Conservation (phyloP, 2,888 invertebrate genomes). For the Ophioninae sp. region DNA sequence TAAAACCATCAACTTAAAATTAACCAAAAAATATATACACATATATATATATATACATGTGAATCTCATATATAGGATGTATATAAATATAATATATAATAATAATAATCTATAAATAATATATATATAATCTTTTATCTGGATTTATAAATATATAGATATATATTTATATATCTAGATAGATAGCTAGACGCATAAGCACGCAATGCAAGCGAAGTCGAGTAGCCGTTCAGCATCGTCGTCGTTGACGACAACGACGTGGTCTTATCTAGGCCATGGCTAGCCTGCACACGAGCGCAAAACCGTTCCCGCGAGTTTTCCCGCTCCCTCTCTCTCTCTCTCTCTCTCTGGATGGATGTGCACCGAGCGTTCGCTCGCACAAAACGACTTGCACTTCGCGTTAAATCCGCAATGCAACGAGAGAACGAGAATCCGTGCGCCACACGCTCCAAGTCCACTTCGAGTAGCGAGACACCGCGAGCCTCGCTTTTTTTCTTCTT, state of each 20-base stretch:
- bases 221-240: conserved; percentile 59
- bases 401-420: conserved; percentile 37
- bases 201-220: conserved; percentile 59
- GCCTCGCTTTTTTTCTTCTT: conserved; percentile 22
- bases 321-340: conserved; percentile 26
- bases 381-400: conserved; percentile 41
- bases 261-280: conserved; percentile 80
- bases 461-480: conserved; percentile 27
- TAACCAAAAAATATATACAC: too few relatives aligned
- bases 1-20: too few relatives aligned
- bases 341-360: conserved; percentile 40
- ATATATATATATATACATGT: too few relatives aligned
- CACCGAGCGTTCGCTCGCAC: conserved; percentile 36
- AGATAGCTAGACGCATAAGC: conserved; percentile 52
- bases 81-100: too few relatives aligned
- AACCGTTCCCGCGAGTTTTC: conserved; percentile 51
- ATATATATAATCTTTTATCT: background rate
- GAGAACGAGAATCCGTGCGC: conserved; percentile 40
- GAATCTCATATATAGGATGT: too few relatives aligned
- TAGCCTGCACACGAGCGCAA: conserved; percentile 73
- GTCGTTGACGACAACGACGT: conserved; percentile 48
- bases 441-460: conserved; percentile 24
- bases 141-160: conserved; percentile 28
- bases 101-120: too few relatives aligned
- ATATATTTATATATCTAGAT: conserved; percentile 16